A percentile compares a stretch with the other conserved stretches of the same genome.
Evolutionary conservation across 1,140 invertebrate genomes (phyloP).

Genomic region (Eurosta solidaginis): DNA sequence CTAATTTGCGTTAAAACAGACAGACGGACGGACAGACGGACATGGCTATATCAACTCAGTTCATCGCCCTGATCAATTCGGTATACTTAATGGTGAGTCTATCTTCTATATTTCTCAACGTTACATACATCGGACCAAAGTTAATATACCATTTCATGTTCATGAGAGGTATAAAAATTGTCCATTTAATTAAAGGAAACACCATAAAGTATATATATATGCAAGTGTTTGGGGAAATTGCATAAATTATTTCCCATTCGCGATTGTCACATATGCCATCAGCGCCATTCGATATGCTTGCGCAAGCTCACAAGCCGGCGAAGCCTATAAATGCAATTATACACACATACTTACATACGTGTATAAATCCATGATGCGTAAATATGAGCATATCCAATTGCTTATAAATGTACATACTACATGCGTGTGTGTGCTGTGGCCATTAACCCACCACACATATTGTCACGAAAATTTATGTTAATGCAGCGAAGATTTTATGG

Average conservation of each 20-base stretch:
- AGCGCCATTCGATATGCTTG: neutral
- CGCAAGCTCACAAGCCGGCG: neutral
- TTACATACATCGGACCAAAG: too few species aligned
- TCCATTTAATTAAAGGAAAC: too few species aligned
- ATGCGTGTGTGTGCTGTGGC: too few species aligned
- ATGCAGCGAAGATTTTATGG: constrained; percentile 12
- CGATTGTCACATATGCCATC: neutral
- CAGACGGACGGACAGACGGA: too few species aligned
- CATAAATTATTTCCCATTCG: constrained; percentile 13
- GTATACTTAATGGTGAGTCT: too few species aligned
- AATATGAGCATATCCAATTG: neutral
- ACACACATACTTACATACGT: neutral
- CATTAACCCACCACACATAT: neutral
- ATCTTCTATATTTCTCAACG: too few species aligned
- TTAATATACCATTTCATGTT: too few species aligned
- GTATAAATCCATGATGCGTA: too few species aligned
- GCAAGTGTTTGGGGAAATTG: neutral
- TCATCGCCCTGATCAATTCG: too few species aligned
- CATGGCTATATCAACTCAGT: too few species aligned
- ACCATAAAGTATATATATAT: neutral
- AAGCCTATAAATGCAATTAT: neutral
- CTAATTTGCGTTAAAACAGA: too few species aligned
- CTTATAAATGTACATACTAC: neutral
- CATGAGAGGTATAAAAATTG: too few species aligned
- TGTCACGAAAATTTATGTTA: constrained; percentile 22